Evolutionary conservation across 2,797 vertebrate species (phyloP).

Genomic region (Lemur catta): DNA sequence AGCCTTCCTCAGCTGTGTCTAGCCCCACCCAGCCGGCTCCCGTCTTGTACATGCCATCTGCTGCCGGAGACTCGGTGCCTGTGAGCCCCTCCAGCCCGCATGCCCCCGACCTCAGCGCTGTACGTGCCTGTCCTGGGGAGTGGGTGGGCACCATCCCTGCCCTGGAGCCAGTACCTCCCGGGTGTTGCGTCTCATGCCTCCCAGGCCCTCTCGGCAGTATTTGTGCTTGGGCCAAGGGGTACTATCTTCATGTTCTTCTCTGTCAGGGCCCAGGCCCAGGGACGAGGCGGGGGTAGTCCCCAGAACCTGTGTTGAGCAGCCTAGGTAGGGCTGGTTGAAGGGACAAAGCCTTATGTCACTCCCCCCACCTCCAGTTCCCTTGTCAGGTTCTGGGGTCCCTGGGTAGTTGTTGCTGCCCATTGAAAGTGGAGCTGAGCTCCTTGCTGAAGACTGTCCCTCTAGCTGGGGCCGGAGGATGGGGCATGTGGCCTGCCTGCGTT

Average conservation of each 20-base stretch:
- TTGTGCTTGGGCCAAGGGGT: neutral
- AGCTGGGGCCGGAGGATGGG: neutral
- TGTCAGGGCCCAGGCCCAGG: neutral
- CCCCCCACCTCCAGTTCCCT: neutral
- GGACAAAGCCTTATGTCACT: neutral
- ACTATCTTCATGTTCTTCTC: neutral
- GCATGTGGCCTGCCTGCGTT: neutral
- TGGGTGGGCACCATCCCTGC: constrained; percentile 12
- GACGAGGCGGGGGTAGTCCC: neutral
- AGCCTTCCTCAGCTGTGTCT: constrained; percentile 88
- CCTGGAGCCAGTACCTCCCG: neutral
- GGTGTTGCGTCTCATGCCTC: neutral
- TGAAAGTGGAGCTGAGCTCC: neutral
- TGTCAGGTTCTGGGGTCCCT: neutral
- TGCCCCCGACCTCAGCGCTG: constrained; percentile 87
- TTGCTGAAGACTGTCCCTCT: neutral
- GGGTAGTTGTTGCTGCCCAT: neutral
- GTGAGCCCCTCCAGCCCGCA: constrained; percentile 89
- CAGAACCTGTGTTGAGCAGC: neutral
- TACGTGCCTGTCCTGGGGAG: constrained; percentile 78
- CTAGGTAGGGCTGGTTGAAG: neutral
- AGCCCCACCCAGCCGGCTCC: constrained; percentile 87
- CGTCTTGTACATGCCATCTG: constrained; percentile 88
- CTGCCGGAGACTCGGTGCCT: constrained; percentile 88
- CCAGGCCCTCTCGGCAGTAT: neutral